phyloP scores from a whole-genome alignment of 2,888 invertebrate genomes.

The Isotomurus palustris region DNA sequence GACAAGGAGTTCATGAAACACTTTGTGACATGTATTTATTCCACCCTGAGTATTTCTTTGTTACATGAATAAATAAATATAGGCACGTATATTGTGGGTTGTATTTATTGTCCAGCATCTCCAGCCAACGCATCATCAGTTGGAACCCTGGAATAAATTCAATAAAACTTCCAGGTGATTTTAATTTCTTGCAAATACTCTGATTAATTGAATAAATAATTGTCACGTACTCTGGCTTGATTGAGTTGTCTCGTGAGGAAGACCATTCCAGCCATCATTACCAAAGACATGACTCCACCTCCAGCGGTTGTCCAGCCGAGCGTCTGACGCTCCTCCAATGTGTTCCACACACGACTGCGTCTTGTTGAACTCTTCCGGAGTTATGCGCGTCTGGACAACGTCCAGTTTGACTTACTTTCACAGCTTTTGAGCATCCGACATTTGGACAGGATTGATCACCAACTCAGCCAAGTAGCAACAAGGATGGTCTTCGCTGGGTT shows the following conservation, averaged over 20 bases:
- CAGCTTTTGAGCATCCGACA: neutral
- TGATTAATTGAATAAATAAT: neutral
- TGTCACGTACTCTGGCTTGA: neutral
- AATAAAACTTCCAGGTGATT: no score
- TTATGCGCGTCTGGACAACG: no score
- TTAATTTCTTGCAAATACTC: no score
- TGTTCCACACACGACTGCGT: slow-evolving; percentile 4
- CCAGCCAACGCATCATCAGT: neutral
- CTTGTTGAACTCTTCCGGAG: slow-evolving; percentile 9
- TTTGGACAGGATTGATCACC: neutral
- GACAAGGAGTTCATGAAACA: no score
- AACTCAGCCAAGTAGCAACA: neutral
- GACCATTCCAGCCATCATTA: slow-evolving; percentile 7
- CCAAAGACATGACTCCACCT: neutral
- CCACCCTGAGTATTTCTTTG: no score
- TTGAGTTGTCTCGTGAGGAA: slow-evolving; percentile 7
- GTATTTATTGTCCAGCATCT: no score
- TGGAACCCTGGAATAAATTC: no score
- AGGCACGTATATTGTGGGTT: no score
- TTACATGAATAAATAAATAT: no score
- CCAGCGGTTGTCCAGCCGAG: neutral
- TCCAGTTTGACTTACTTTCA: no score
- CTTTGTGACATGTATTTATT: no score
- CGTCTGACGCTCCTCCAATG: slow-evolving; percentile 3
- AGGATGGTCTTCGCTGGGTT: neutral